Percentiles rank a stretch among this genome's conserved stretches.
phyloP scores from a whole-genome alignment of 1,140 invertebrate genomes.

The Scaptomyza hsui region DNA sequence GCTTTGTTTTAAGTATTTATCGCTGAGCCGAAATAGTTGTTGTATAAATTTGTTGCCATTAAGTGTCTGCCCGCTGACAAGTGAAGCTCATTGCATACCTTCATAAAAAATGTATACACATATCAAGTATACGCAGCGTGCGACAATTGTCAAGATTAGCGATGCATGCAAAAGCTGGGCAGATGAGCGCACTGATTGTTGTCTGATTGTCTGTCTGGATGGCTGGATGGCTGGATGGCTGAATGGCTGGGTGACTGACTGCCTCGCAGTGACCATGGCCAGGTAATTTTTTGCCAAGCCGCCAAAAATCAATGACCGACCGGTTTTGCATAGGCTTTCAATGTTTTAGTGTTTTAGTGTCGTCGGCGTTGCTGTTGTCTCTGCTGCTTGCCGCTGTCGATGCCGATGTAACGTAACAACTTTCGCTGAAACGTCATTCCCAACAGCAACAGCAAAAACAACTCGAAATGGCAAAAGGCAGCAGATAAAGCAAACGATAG shows the following conservation, averaged over 20 bases:
- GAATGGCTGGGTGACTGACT: conserved; percentile 41
- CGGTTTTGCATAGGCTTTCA: conserved; percentile 79
- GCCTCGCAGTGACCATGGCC: conserved; percentile 57
- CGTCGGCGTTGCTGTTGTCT: conserved; percentile 16
- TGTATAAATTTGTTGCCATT: conserved; percentile 27
- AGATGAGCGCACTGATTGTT: conserved; percentile 51
- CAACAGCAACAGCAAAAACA: conserved; percentile 42
- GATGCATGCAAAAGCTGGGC: conserved; percentile 21
- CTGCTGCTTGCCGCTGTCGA: conserved; percentile 45
- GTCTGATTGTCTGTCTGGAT: neutral
- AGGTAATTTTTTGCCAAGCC: conserved; percentile 74
- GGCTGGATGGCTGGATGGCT: neutral
- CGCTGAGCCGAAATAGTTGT: neutral
- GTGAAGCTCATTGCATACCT: conserved; percentile 35
- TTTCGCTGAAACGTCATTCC: conserved; percentile 79
- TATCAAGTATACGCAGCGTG: conserved; percentile 69
- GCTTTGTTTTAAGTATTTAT: neutral
- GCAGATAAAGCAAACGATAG: conserved; percentile 47
- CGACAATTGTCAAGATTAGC: conserved; percentile 53
- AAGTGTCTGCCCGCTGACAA: conserved; percentile 20
- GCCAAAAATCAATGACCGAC: conserved; percentile 80
- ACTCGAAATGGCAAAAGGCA: conserved; percentile 73
- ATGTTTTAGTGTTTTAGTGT: too few relatives aligned
- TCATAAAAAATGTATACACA: conserved; percentile 27
- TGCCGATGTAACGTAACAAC: conserved; percentile 75